A percentile compares a stretch with the other conserved stretches of the same genome.
Evolutionary conservation across 2,888 invertebrate species (phyloP).

Genomic region (Polymixis flavicincta): DNA sequence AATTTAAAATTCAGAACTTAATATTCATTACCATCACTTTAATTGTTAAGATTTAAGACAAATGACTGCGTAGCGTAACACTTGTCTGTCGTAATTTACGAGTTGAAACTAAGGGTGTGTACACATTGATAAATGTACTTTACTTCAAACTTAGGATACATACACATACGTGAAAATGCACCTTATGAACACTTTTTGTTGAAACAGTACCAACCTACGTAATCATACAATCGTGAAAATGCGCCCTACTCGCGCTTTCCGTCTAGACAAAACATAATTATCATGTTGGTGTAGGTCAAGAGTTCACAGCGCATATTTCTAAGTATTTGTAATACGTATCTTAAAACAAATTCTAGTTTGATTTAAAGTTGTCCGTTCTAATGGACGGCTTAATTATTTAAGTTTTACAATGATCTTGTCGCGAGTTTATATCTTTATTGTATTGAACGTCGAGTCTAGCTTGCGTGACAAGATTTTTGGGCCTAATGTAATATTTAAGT

Average conservation of each 20-base stretch:
- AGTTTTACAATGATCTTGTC: constrained; percentile 21
- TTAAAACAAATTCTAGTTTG: constrained; percentile 23
- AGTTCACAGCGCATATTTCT: constrained; percentile 33
- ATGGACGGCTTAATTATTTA: constrained; percentile 49
- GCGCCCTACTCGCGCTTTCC: constrained; percentile 1
- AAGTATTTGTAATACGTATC: constrained; percentile 24
- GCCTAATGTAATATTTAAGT: constrained; percentile 10
- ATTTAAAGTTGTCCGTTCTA: constrained; percentile 40
- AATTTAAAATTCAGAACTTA: constrained; percentile 43
- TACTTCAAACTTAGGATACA: constrained; percentile 20
- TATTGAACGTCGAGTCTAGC: not conserved
- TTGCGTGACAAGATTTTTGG: constrained; percentile 24
- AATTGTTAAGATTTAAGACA: constrained; percentile 23
- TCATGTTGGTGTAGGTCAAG: constrained; percentile 22
- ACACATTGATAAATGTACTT: constrained; percentile 1
- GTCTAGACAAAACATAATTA: constrained; percentile 35
- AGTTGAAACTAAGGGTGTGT: not conserved
- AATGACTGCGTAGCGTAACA: constrained; percentile 8
- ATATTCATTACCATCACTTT: constrained; percentile 34
- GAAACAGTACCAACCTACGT: constrained; percentile 14
- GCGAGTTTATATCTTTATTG: not conserved
- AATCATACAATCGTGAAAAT: constrained; percentile 13
- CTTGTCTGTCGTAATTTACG: not conserved
- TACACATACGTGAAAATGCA: constrained; percentile 34
- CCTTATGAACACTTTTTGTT: constrained; percentile 43